phyloP scores from a whole-genome alignment of 2,888 invertebrate genomes.

The Epicampocera succincta region DNA sequence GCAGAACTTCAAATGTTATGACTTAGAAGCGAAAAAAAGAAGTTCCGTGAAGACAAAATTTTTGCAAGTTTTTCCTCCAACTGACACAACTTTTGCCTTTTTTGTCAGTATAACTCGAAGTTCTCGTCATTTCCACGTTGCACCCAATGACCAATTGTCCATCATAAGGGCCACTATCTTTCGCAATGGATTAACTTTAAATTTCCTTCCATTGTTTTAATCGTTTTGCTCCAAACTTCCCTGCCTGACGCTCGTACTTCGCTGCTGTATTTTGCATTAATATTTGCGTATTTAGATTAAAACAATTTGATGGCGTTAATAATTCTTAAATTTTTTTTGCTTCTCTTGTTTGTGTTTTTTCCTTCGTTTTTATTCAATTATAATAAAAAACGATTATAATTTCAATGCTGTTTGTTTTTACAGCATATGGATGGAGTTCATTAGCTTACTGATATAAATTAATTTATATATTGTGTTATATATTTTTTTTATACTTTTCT shows the following conservation, averaged over 20 bases:
- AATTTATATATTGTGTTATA: constrained; percentile 39
- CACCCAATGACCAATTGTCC: no score
- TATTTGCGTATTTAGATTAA: constrained; percentile 58
- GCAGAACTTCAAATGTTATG: no score
- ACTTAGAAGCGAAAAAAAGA: no score
- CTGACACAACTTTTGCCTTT: no score
- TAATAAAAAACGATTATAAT: constrained; percentile 65
- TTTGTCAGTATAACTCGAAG: no score
- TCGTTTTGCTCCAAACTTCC: background rate
- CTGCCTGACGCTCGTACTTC: constrained; percentile 10
- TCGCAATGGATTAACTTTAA: no score
- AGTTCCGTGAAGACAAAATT: no score
- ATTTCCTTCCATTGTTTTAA: background rate
- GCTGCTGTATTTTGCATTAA: constrained; percentile 19
- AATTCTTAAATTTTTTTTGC: constrained; percentile 27
- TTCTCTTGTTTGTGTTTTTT: constrained; percentile 27
- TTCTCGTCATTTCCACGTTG: no score
- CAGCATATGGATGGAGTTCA: constrained; percentile 66
- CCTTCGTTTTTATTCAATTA: constrained; percentile 55
- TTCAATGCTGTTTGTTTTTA: constrained; percentile 59
- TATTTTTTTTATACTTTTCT: constrained; percentile 40
- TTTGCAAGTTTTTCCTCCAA: no score
- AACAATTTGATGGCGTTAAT: constrained; percentile 49
- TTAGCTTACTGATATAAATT: constrained; percentile 66
- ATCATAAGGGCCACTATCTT: no score